Base-by-base conservation (phyloP, 53 echinoderm and acorn worm species). In the Holothuria scabra region DNA sequence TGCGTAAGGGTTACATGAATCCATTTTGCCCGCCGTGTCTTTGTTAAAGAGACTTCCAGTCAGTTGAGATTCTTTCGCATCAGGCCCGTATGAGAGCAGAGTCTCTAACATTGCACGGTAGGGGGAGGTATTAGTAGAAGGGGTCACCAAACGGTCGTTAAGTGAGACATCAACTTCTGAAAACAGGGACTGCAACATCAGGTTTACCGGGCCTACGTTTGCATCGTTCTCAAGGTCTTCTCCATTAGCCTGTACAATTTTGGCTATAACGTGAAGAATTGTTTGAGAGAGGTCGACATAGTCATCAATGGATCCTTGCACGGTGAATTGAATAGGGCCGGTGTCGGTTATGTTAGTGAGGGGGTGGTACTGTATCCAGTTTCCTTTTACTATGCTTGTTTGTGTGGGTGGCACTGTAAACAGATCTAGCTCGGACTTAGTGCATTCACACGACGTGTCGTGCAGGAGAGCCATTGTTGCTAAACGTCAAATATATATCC, bases 21-120 rank as follows among this genome's bases (percentile, higher is more conserved):
- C 35, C 35, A 35, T 6, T 2, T 61, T 65, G 0, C 88, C 59
- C 9, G 84, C 71, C 18, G 90, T 92, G 48, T 90, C 89, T 71
- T 85, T 88, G 87, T 83, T 87, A 29, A 85, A 87, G 29, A 92
- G 28, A 21, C 84, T 56, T 8, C 80, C 28, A 1, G 90, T 90
- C 0, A 93, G 68, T 30, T 93, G 93, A 21, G 90, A 81, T 63
- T 85, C 31, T 30, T 85, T 87, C 7, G 89, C 92, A 31, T 89
- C 86, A 20, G 56, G 37, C 24, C 82, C 92, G 56, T 89, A 92
- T 21, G 75, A 59, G 1, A 89, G 63, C 9, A 92, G 66, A 37
- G 83, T 84, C 66, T 92, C 86, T 24, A 92, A 22, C 82, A 92
- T 74, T 44, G 92, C 89, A 2, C 89, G 66, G 30, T 93, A 90